Conservation (phyloP, 1,140 invertebrate species). For the Drosophila ficusphila region DNA sequence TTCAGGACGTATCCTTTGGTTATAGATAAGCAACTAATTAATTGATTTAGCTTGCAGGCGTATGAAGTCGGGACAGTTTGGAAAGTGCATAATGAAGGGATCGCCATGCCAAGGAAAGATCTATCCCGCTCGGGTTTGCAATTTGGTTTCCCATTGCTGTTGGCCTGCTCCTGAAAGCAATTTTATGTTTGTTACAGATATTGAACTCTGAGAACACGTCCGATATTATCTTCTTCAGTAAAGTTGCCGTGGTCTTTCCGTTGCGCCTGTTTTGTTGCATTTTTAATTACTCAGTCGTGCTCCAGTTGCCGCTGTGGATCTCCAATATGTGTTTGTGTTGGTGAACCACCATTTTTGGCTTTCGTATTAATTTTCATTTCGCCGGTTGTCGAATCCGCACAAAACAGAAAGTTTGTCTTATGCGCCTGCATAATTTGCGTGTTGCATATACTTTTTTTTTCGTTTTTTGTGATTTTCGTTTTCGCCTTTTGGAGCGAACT, state of each 20-base stretch:
- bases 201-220: conserved; percentile 6
- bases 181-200: too few species aligned
- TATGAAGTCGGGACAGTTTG: not conserved
- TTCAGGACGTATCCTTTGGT: not conserved
- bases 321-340: not conserved
- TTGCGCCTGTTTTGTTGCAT: conserved; percentile 47
- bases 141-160: not conserved
- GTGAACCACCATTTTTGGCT: conserved; percentile 40
- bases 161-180: too few species aligned
- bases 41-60: not conserved
- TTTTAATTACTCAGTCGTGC: conserved; percentile 73
- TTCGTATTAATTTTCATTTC: conserved; percentile 77
- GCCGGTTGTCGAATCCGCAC: conserved; percentile 68
- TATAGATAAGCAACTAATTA: not conserved
- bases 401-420: conserved; percentile 76
- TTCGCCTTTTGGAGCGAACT: conserved; percentile 6
- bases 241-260: conserved; percentile 23
- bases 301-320: conserved; percentile 16
- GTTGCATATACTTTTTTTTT: conserved; percentile 46
- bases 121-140: not conserved
- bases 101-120: not conserved
- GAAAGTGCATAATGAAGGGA: not conserved
- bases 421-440: conserved; percentile 77
- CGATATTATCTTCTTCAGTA: conserved; percentile 7
- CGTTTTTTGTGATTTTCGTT: conserved; percentile 8